These are phyloP conservation scores for Xylocopa sonorina DNA, from an alignment of 1,140 invertebrate genomes.

Conservation along the genomic window DNA sequence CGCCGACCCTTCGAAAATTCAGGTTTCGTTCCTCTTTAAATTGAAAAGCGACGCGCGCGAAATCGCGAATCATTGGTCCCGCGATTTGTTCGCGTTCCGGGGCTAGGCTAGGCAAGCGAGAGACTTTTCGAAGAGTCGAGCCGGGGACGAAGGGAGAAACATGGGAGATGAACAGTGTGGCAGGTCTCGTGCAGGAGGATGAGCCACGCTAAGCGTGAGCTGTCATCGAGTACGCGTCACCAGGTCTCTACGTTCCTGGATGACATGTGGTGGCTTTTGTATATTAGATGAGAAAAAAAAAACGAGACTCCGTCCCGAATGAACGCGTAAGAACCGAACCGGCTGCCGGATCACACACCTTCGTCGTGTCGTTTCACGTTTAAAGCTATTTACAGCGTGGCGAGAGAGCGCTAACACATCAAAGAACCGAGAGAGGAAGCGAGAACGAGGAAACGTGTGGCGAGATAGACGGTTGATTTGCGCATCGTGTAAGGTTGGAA, in stretches of 20 bases:
- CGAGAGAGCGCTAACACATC: neutral
- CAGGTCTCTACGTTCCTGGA: constrained; percentile 67
- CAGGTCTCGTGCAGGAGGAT: constrained; percentile 72
- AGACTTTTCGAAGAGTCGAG: constrained; percentile 47
- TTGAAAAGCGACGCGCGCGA: no score
- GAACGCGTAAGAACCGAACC: constrained; percentile 23
- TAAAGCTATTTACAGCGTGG: constrained; percentile 45
- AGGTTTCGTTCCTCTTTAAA: neutral
- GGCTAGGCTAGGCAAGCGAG: no score
- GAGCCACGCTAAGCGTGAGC: constrained; percentile 63
- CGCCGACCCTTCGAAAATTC: constrained; percentile 44
- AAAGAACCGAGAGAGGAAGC: constrained; percentile 1
- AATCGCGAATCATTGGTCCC: no score
- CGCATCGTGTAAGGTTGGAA: no score
- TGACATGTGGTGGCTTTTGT: constrained; percentile 54
- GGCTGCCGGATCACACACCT: constrained; percentile 1
- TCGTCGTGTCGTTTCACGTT: constrained; percentile 14
- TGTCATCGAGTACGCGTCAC: constrained; percentile 56
- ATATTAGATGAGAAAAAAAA: constrained; percentile 15
- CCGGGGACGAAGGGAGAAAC: constrained; percentile 31
- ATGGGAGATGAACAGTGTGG: constrained; percentile 50
- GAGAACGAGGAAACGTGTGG: constrained; percentile 15
- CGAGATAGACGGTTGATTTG: neutral
- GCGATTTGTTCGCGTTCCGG: no score
- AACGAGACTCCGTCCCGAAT: constrained; percentile 19